These are phyloP conservation scores for Verasper variegatus DNA, from an alignment of 2,113 vertebrate species.

Conservation along the genomic window DNA sequence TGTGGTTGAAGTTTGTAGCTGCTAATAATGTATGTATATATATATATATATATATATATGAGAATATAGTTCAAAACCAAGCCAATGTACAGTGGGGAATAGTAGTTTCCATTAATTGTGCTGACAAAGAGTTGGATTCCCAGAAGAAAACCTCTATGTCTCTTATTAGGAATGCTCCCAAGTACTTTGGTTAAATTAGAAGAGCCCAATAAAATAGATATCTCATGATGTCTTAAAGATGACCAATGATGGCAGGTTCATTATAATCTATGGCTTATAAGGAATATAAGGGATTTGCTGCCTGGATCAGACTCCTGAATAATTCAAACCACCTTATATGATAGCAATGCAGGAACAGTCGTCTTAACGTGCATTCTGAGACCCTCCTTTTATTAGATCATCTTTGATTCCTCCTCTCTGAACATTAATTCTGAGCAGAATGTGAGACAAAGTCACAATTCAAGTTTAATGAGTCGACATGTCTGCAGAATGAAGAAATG, in stretches of 20 bases:
- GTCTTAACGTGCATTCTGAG: slow-evolving; percentile 47
- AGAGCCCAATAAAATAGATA: slow-evolving; percentile 45
- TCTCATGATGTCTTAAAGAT: slow-evolving; percentile 45
- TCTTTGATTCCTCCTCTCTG: slow-evolving; percentile 49
- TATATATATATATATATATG: slow-evolving; percentile 13
- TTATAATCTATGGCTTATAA: slow-evolving; percentile 25
- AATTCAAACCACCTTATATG: slow-evolving; percentile 60
- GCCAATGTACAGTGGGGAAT: slow-evolving; percentile 4
- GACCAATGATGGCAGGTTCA: slow-evolving; percentile 23
- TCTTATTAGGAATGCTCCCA: slow-evolving; percentile 36
- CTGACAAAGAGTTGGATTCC: slow-evolving; percentile 24
- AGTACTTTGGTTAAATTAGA: slow-evolving; percentile 52
- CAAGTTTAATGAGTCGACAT: slow-evolving; percentile 71
- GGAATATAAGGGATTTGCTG: slow-evolving; percentile 21
- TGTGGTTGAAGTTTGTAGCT: background rate
- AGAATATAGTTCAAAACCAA: background rate
- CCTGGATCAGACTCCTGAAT: slow-evolving; percentile 58
- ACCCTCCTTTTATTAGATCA: slow-evolving; percentile 59
- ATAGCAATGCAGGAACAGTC: slow-evolving; percentile 43
- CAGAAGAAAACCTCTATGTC: slow-evolving; percentile 25
- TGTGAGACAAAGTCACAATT: slow-evolving; percentile 60
- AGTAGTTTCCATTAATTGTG: slow-evolving; percentile 38
- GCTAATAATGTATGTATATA: background rate
- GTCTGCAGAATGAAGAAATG: slow-evolving; percentile 61
- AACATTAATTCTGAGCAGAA: slow-evolving; percentile 49